Percentiles rank a stretch among this genome's conserved stretches.
phyloP scores from a whole-genome alignment of 2,888 invertebrate species.

The Folsomia candida region DNA sequence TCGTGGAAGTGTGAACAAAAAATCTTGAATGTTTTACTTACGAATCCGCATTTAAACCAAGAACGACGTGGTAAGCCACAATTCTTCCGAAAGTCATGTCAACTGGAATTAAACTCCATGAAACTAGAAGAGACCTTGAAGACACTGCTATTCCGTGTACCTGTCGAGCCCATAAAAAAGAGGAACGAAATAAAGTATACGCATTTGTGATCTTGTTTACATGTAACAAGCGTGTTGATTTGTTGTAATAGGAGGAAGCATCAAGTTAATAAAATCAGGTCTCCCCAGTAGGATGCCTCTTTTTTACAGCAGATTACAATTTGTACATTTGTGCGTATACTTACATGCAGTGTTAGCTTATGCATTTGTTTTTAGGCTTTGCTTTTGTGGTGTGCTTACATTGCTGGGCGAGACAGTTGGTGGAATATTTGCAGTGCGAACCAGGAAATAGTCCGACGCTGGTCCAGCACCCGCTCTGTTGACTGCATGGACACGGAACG shows the following conservation, averaged over 20 bases:
- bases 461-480: constrained; percentile 48
- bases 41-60: constrained; percentile 10
- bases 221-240: too few species aligned
- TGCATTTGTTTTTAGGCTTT: not conserved
- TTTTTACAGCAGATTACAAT: not conserved
- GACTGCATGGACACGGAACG: constrained; percentile 46
- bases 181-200: too few species aligned
- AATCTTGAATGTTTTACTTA: too few species aligned
- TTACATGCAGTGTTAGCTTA: not conserved
- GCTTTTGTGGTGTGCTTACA: constrained; percentile 23
- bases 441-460: constrained; percentile 38
- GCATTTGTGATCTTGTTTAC: too few species aligned
- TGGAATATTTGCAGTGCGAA: constrained; percentile 45
- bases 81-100: constrained; percentile 46
- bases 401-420: constrained; percentile 45
- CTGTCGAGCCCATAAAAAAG: constrained; percentile 38
- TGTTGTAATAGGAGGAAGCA: too few species aligned
- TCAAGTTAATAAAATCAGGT: constrained; percentile 20
- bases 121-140: constrained; percentile 39
- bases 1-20: too few species aligned
- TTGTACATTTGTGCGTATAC: not conserved
- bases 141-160: constrained; percentile 35
- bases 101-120: constrained; percentile 44
- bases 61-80: constrained; percentile 44
- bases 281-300: constrained; percentile 25